Percentiles rank a stretch among this genome's conserved stretches.
Evolutionary conservation across 1,140 invertebrate species (phyloP).

Genomic region (Listronotus oregonensis): DNA sequence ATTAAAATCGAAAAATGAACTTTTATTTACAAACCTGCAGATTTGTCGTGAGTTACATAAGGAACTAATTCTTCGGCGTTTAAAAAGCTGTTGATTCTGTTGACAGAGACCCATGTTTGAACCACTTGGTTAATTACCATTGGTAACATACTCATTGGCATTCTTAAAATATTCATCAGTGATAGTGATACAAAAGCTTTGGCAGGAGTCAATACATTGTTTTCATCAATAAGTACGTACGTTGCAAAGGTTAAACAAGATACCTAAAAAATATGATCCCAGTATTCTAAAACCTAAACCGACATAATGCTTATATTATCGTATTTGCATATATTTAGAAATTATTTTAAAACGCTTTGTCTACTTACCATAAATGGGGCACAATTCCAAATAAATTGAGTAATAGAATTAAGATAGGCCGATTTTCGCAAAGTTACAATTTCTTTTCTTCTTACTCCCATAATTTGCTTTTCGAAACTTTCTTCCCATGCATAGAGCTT

Average conservation of each 20-base stretch:
- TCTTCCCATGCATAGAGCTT: constrained; percentile 56
- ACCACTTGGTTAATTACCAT: constrained; percentile 86
- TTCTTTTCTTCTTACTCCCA: constrained; percentile 82
- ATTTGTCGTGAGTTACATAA: constrained; percentile 73
- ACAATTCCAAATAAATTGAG: constrained; percentile 94
- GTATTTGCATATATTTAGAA: no score
- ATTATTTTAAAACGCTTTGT: neutral
- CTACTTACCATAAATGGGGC: constrained; percentile 89
- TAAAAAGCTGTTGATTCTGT: constrained; percentile 88
- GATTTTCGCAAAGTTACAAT: constrained; percentile 79
- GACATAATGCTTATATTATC: no score
- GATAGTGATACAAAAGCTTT: constrained; percentile 96
- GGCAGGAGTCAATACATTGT: constrained; percentile 81
- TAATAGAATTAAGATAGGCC: constrained; percentile 85
- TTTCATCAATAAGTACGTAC: constrained; percentile 82
- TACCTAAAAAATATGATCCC: constrained; percentile 62
- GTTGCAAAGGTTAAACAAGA: constrained; percentile 91
- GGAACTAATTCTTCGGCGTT: constrained; percentile 80
- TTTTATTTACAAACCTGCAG: constrained; percentile 67
- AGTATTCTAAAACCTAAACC: no score
- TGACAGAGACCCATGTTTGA: constrained; percentile 75
- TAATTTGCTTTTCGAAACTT: constrained; percentile 82
- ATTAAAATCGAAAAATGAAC: no score
- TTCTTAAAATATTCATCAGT: constrained; percentile 95
- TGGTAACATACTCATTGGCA: constrained; percentile 87